Percentiles rank a stretch among this genome's conserved stretches.
phyloP scores from a whole-genome alignment of 1,140 invertebrate species.

The Eueides isabella region DNA sequence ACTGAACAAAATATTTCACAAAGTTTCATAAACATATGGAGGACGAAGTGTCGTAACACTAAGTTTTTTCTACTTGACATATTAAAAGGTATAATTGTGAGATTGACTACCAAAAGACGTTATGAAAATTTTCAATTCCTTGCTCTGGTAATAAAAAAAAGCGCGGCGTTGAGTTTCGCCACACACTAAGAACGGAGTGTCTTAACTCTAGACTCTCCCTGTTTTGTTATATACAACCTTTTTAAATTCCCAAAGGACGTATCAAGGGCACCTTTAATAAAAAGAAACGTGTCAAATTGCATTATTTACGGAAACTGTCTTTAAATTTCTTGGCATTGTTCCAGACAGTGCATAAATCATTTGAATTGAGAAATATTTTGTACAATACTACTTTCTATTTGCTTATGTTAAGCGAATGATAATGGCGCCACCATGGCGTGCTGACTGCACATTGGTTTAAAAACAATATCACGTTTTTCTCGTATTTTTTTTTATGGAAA shows the following conservation, averaged over 20 bases:
- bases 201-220: not conserved
- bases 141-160: not conserved
- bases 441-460: too few species aligned
- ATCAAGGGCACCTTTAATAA: too few species aligned
- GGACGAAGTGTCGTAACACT: too few species aligned
- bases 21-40: too few species aligned
- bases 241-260: not conserved
- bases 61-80: not conserved
- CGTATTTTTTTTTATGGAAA: too few species aligned
- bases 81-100: not conserved
- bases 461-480: too few species aligned
- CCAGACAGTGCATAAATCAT: constrained; percentile 1
- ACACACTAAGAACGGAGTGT: not conserved
- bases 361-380: not conserved
- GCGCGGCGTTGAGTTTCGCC: not conserved
- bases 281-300: not conserved
- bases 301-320: not conserved
- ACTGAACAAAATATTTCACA: too few species aligned
- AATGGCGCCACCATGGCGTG: not conserved
- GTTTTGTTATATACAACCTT: not conserved
- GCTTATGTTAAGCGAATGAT: not conserved
- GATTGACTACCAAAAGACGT: not conserved
- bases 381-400: not conserved
- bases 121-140: not conserved
- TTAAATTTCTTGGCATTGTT: not conserved